Base-by-base conservation (phyloP, 2,113 vertebrate species). In the Bujurquina vittata region DNA sequence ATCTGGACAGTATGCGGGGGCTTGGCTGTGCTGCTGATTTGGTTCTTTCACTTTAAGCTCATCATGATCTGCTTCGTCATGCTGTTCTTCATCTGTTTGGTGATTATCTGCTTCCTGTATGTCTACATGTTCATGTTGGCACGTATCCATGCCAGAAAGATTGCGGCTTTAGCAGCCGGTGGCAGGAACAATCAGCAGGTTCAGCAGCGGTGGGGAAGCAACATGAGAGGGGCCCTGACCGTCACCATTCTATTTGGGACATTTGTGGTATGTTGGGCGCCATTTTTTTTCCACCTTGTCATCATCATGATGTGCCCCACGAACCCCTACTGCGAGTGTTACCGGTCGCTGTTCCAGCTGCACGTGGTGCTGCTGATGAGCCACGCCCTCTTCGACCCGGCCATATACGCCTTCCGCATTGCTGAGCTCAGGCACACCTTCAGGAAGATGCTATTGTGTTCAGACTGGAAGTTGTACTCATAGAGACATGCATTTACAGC, bases 291-390 rank as follows among this genome's bases (percentile, higher is more conserved):
- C 23, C 98, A 99, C 80, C 94, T 99, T 3, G 92, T 98, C 73
- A 94, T 99, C 80, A 95, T 97, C 73, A 95, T 94, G 52, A 95
- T 97, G 93, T 99, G 98, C 79, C 97, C 97, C 1, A 85, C 90
- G 31, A 97, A 99, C 88, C 98, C 98, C 1, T 99, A 99, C 83
- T 99, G 98, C 10, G 95, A 96, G 86, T 99, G 98, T 84, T 99
- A 98, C 84, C 95, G 97, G 75, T 98, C 98, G 3, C 95, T 98
- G 75, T 97, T 99, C 86, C 96, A 98, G 8, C 92, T 98, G 18
- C 97, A 99, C 0, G 94, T 97, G 20, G 94, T 97, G 1, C 88
- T 99, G 40, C 92, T 99, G 76, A 97, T 98, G 96, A 98, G 97
- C 88, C 98, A 99, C 5, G 96, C 97, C 0, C 91, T 98, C 60